Percentiles rank a stretch among this genome's conserved stretches.
Conservation (phyloP, 1,140 invertebrate genomes). For the Augochlora pura region DNA sequence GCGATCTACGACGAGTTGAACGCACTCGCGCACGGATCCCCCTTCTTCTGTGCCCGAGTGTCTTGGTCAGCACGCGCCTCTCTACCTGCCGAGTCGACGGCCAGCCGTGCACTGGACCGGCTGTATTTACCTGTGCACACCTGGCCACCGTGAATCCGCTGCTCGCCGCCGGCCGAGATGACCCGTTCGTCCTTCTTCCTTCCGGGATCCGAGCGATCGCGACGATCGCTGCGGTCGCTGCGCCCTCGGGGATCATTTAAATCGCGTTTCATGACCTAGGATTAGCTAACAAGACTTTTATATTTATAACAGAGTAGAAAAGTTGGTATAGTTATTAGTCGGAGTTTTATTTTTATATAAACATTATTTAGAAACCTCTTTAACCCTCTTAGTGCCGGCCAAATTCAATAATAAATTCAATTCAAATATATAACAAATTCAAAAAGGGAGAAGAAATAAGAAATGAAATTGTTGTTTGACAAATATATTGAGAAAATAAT, state of each 20-base stretch:
- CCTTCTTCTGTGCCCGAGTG: conserved; percentile 14
- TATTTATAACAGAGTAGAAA: no score
- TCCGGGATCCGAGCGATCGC: conserved; percentile 52
- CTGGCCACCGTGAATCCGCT: conserved; percentile 53
- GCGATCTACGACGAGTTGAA: conserved; percentile 59
- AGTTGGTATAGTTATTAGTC: no score
- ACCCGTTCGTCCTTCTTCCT: conserved; percentile 65
- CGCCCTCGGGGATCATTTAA: background rate
- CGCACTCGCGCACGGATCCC: conserved; percentile 52
- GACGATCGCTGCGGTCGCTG: background rate
- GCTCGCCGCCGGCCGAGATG: conserved; percentile 54
- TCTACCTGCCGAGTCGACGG: conserved; percentile 54
- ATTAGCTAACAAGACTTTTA: no score
- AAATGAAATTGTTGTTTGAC: no score
- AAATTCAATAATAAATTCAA: no score
- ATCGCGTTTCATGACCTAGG: no score
- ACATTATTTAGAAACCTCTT: no score
- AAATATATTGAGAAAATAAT: no score
- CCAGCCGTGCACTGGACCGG: conserved; percentile 57
- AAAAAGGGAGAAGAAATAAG: no score
- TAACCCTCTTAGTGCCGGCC: no score
- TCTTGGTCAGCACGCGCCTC: conserved; percentile 5
- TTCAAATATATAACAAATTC: no score
- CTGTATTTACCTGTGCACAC: conserved; percentile 56
- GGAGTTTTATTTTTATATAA: no score